Percentiles rank a stretch among this genome's conserved stretches.
Conservation (phyloP, 2,113 vertebrate species). For the Tachysurus fulvidraco region DNA sequence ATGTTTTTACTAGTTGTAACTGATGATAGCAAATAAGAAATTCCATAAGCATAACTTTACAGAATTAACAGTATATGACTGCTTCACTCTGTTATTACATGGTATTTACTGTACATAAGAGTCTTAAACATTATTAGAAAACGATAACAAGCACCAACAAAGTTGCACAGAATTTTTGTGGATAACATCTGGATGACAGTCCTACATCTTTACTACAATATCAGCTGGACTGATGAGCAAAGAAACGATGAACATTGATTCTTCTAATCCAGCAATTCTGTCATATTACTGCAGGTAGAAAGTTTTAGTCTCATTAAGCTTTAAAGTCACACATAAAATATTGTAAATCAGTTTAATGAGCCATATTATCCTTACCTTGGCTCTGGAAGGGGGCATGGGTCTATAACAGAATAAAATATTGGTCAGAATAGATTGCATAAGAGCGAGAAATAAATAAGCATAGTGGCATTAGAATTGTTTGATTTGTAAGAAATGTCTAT, state of each 20-base stretch:
- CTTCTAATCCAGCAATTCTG: slow-evolving; percentile 1
- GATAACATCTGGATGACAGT: background rate
- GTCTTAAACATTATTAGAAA: background rate
- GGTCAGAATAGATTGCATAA: background rate
- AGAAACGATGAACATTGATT: background rate
- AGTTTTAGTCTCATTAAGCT: background rate
- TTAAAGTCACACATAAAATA: background rate
- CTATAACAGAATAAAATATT: slow-evolving; percentile 31
- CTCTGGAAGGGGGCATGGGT: slow-evolving; percentile 44
- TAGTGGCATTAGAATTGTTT: background rate
- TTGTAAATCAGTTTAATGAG: background rate
- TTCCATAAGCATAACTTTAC: background rate
- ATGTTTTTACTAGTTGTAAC: background rate
- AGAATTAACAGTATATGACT: slow-evolving; percentile 8
- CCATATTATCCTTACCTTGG: slow-evolving; percentile 25
- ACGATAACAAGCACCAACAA: background rate
- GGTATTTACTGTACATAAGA: background rate
- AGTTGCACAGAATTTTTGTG: background rate
- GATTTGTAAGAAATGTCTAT: background rate
- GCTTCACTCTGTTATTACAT: background rate
- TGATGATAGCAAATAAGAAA: background rate
- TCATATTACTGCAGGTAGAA: slow-evolving; percentile 17
- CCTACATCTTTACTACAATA: background rate
- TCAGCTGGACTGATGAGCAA: background rate
- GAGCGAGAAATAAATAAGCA: background rate